Base-by-base conservation (phyloP, 2,888 invertebrate species). In the Trissolcus brochymenae region DNA sequence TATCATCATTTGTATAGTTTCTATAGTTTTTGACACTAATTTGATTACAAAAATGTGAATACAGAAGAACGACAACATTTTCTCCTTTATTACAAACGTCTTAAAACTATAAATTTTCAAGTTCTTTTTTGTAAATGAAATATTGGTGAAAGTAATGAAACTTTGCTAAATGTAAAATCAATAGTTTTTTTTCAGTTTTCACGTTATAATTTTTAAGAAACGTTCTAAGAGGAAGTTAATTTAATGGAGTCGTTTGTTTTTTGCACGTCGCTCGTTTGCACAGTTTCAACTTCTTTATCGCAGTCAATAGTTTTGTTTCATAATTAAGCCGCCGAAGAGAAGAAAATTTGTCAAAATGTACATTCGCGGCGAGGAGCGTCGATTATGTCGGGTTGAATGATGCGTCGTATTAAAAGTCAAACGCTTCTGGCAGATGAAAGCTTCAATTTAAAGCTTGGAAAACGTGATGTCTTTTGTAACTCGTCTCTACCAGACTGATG, bases 401-500 rank as follows among this genome's bases (percentile, higher is more conserved):
- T 53, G 41, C 62, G 25, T 43, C 9, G 57, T 21, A 76, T 67
- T 72, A 62, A 67, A 76, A 16, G 29, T 71, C 56, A 66, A 76
- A 76, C 66, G 53, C 35, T 67, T 13, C 61, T 50, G 40, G n/a
- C 43, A 59, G 72, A 68, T 77, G 67, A 72, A 72, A 77, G 67
- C 59, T 55, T 68, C 46, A 72, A 72, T 73, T 67, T 54, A 68
- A 43, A 25, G 9, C 21, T 49, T 53, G 66, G 54, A 64, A 64
- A 67, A 62, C 62, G 54, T 13, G n/a, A 16, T 53, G 56, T 64
- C 76, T 72, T 72, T 72, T 72, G 76, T 72, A 67, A 59, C 61
- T 43, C 57, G 51, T 16, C 57, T 56, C 66, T 71, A 76, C 65
- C 65, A 76, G 66, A 70, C 65, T 29, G n/a, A 46, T 46, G 66